phyloP scores from a whole-genome alignment of 1,140 invertebrate species.

The Danaus melanippus region DNA sequence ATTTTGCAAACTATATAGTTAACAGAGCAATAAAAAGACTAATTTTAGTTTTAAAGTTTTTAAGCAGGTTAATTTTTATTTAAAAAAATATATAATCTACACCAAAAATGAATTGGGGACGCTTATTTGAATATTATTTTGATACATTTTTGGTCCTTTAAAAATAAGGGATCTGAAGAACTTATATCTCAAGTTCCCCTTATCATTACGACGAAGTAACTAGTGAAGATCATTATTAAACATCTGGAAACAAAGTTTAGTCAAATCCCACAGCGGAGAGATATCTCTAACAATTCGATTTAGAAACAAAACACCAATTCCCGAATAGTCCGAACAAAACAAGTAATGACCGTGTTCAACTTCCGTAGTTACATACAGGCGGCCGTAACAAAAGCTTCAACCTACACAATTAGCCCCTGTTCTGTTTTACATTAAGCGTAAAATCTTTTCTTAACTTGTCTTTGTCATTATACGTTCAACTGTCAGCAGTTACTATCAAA shows the following conservation, averaged over 20 bases:
- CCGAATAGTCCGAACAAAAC: constrained; percentile 27
- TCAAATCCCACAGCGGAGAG: constrained; percentile 9
- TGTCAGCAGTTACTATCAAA: constrained; percentile 26
- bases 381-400: constrained; percentile 35
- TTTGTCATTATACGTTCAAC: constrained; percentile 29
- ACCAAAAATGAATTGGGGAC: too few species aligned
- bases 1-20: too few species aligned
- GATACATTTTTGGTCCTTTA: too few species aligned
- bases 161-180: too few species aligned
- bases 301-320: constrained; percentile 24
- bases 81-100: too few species aligned
- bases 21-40: too few species aligned
- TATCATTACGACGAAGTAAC: too few species aligned
- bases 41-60: too few species aligned
- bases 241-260: constrained; percentile 11
- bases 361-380: constrained; percentile 27
- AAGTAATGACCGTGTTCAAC: constrained; percentile 25
- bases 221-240: constrained; percentile 3
- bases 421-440: constrained; percentile 39
- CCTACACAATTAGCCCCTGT: constrained; percentile 35
- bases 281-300: constrained; percentile 20
- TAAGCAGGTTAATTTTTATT: too few species aligned
- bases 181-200: too few species aligned
- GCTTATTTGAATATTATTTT: too few species aligned
- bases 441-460: constrained; percentile 27